These are phyloP conservation scores for Danionella cerebrum DNA, from an alignment of 2,113 vertebrate genomes.

Conservation along the genomic window DNA sequence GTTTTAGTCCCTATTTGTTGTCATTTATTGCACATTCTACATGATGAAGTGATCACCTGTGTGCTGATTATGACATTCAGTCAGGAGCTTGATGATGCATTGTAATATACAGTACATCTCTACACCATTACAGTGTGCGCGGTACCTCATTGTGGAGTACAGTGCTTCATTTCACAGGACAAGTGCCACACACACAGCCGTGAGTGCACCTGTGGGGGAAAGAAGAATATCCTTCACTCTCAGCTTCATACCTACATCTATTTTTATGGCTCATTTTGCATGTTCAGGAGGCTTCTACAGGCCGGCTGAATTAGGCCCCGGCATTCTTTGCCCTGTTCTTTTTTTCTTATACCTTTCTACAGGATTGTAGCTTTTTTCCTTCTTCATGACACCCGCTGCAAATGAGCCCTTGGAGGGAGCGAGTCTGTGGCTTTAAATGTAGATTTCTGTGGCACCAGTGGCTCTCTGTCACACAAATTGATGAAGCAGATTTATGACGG, in stretches of 20 bases:
- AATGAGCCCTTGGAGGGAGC: conserved; percentile 46
- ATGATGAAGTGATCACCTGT: conserved; percentile 9
- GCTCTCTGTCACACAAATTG: conserved; percentile 74
- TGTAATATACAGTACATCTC: conserved; percentile 5
- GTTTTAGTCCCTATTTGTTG: background rate
- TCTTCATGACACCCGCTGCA: conserved; percentile 45
- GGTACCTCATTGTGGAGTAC: background rate
- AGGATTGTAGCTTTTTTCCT: conserved; percentile 4
- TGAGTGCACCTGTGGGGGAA: conserved; percentile 31
- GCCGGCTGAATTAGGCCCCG: conserved; percentile 29
- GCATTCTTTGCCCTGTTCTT: background rate
- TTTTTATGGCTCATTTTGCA: conserved; percentile 42
- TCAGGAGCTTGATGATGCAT: conserved; percentile 26
- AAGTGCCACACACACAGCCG: conserved; percentile 34
- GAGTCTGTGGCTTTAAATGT: conserved; percentile 54
- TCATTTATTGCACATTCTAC: background rate
- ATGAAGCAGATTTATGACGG: conserved; percentile 92
- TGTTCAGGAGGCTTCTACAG: conserved; percentile 29
- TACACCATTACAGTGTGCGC: background rate
- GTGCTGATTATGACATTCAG: conserved; percentile 11
- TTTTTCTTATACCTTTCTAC: background rate
- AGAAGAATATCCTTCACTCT: conserved; percentile 10
- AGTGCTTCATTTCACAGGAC: conserved; percentile 33
- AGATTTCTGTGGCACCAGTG: conserved; percentile 61
- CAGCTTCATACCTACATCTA: conserved; percentile 26